Conservation (phyloP, 2,888 invertebrate genomes). For the Acrocera orbiculus region DNA sequence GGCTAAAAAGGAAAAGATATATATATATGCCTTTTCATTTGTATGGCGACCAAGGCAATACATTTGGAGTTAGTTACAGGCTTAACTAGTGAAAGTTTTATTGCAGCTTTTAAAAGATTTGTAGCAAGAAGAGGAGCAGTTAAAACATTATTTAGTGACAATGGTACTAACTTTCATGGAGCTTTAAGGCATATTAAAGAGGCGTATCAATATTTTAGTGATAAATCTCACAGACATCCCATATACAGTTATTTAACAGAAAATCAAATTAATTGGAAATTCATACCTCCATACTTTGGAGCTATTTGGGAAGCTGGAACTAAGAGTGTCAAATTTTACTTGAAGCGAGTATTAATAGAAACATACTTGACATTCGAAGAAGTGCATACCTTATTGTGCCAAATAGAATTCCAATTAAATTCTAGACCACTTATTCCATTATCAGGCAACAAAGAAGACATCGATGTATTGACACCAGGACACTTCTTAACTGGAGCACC, state of each 20-base stretch:
- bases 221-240: background rate
- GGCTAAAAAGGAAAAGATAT: too few relatives aligned
- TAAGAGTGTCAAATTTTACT: constrained; percentile 1
- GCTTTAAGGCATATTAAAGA: constrained; percentile 8
- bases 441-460: background rate
- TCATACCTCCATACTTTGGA: constrained; percentile 4
- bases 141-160: background rate
- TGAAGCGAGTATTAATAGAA: background rate
- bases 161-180: constrained; percentile 4
- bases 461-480: constrained; percentile 2
- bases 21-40: too few relatives aligned
- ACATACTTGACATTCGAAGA: constrained; percentile 11
- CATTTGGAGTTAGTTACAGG: constrained; percentile 2
- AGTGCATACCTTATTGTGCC: constrained; percentile 13
- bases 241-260: background rate
- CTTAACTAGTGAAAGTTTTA: constrained; percentile 12
- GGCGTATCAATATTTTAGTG: background rate
- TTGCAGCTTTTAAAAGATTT: constrained; percentile 13
- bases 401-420: constrained; percentile 10
- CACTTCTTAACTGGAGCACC: constrained; percentile 1
- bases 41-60: constrained; percentile 3
- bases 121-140: background rate
- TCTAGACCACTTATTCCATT: background rate
- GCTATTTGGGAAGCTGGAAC: constrained; percentile 5
- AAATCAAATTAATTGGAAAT: constrained; percentile 13